phyloP scores from a whole-genome alignment of 1,140 invertebrate genomes.

The Drosophila pseudoananassae region DNA sequence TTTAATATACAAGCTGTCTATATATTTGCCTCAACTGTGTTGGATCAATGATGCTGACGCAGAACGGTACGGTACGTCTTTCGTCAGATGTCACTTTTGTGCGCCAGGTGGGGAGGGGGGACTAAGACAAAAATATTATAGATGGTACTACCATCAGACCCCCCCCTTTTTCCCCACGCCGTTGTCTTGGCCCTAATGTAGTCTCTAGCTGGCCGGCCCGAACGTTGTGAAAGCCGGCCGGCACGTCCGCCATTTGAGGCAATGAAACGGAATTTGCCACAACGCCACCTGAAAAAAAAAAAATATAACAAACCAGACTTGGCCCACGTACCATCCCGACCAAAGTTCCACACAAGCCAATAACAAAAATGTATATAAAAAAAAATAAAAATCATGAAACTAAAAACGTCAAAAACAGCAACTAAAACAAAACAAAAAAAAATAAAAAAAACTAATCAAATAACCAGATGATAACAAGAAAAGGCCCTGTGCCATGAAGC shows the following conservation, averaged over 20 bases:
- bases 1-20: neutral
- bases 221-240: slow-evolving; percentile 33
- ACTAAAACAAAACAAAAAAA: neutral
- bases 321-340: slow-evolving; percentile 22
- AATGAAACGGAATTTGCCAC: slow-evolving; percentile 25
- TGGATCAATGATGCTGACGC: slow-evolving; percentile 44
- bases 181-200: neutral
- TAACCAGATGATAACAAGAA: slow-evolving; percentile 8
- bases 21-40: slow-evolving; percentile 6
- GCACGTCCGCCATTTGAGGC: slow-evolving; percentile 36
- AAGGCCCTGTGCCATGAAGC: slow-evolving; percentile 1
- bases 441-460: slow-evolving; percentile 2
- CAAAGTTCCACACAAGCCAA: neutral
- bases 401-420: neutral
- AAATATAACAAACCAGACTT: slow-evolving; percentile 27
- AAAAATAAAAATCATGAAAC: neutral
- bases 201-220: neutral
- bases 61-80: slow-evolving; percentile 17
- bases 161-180: neutral
- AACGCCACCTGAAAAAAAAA: slow-evolving; percentile 6
- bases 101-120: slow-evolving; percentile 39
- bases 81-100: slow-evolving; percentile 22
- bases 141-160: neutral
- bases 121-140: slow-evolving; percentile 9
- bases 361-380: neutral